Conservation (phyloP, 2,797 vertebrate species). For the Silurus lanzhouensis region DNA sequence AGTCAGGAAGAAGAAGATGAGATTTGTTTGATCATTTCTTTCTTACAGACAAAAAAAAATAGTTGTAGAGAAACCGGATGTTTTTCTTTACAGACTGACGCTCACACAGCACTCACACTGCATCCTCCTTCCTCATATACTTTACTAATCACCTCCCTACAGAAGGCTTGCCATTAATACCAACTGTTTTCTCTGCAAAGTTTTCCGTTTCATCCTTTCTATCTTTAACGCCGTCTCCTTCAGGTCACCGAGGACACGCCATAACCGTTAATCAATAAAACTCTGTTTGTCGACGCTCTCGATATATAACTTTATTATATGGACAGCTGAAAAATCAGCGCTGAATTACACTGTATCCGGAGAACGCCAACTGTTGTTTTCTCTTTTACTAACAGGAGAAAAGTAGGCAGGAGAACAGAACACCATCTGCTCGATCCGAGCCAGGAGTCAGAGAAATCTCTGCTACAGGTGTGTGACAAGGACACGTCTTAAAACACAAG, state of each 20-base stretch:
- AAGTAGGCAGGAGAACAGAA: conserved; percentile 36
- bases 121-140: too few species aligned
- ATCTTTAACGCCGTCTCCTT: neutral
- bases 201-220: neutral
- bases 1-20: too few species aligned
- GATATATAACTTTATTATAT: conserved; percentile 50
- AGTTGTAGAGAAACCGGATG: too few species aligned
- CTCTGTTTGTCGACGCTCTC: conserved; percentile 27
- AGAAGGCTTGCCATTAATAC: neutral
- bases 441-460: conserved; percentile 29
- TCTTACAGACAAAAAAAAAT: too few species aligned
- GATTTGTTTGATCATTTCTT: too few species aligned
- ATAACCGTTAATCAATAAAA: conserved; percentile 44
- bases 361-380: conserved; percentile 52
- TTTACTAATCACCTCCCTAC: too few species aligned
- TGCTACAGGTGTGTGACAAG: conserved; percentile 35
- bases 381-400: conserved; percentile 15
- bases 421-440: conserved; percentile 31
- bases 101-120: too few species aligned
- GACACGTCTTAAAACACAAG: conserved; percentile 26
- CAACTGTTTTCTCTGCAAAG: too few species aligned
- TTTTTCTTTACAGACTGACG: too few species aligned
- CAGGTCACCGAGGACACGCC: conserved; percentile 11
- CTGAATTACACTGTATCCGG: conserved; percentile 29
- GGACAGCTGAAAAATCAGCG: conserved; percentile 49